Base-by-base conservation (phyloP, 2,113 vertebrate genomes). In the Redunca redunca region DNA sequence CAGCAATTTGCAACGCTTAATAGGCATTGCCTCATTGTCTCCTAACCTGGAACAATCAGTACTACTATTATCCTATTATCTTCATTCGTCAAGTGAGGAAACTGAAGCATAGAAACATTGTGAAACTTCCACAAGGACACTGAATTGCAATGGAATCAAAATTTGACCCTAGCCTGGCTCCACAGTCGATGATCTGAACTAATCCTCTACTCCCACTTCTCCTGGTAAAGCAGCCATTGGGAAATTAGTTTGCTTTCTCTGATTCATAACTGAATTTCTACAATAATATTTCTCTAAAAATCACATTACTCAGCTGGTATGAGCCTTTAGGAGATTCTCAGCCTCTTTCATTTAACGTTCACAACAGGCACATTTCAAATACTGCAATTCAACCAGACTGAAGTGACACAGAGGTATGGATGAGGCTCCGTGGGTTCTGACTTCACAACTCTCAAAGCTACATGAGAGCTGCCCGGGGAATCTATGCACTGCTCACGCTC, bases 231-330 rank as follows among this genome's bases (percentile, higher is more conserved):
- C 25, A 21, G 74, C 4, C 43, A 46, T 0, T 94, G 10, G 78
- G 81, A 93, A 74, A 28, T 52, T 46, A 62, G 48, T 64, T 53
- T 43, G 36, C 46, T 95, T 86, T 90, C 36, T 53, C 9, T 62
- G 36, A 78, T 33, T 96, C 83, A 90, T 48, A 46, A 62, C 23
- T 94, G 16, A 82, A 43, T 81, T 83, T 92, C 36, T 84, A 4
- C 5, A 19, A 80, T 71, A 92, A 80, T 62, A 84, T 71, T 91
- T 95, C 78, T 87, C 60, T 87, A 60, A 64, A 97, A 67, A 30
- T 52, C 58, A 15, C 21, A 67, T 46, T 67, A 74, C 28, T 91
- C 46, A n/a, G 25, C 40, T 84, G 9, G 30, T 50, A 46, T 80
- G 74, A 92, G 30, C 6, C 48, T 55, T 94, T 26, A 48, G 48